phyloP scores from a whole-genome alignment of 2,113 vertebrate genomes.

The Genyomyrus donnyi region DNA sequence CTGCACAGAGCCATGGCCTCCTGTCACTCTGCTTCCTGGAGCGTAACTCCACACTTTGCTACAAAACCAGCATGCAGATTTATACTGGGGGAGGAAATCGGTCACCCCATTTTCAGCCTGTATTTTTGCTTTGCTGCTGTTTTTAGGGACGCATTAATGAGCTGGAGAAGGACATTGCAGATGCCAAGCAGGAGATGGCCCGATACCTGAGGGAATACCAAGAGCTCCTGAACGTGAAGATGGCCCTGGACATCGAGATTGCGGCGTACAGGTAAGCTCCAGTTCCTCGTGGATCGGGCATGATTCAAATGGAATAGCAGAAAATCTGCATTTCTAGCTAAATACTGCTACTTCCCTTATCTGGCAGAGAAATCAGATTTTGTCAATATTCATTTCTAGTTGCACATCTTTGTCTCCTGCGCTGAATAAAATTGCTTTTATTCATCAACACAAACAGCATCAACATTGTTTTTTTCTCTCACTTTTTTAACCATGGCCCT shows the following conservation, averaged over 20 bases:
- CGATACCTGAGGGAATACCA: slow-evolving; percentile 54
- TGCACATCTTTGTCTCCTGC: not conserved
- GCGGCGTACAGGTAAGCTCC: slow-evolving; percentile 61
- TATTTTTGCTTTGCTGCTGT: not conserved
- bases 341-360: not conserved
- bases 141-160: slow-evolving; percentile 52
- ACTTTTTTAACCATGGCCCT: not conserved
- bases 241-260: slow-evolving; percentile 71
- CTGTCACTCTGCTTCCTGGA: not conserved
- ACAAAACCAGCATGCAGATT: not conserved
- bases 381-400: not conserved
- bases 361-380: not conserved
- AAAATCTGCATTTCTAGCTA: not conserved
- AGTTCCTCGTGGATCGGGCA: not conserved
- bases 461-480: not conserved
- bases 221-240: slow-evolving; percentile 63
- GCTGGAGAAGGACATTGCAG: slow-evolving; percentile 63
- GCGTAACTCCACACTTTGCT: not conserved
- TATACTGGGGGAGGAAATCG: not conserved
- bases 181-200: slow-evolving; percentile 71
- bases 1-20: not conserved
- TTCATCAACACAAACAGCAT: not conserved
- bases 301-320: not conserved
- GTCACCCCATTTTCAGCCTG: not conserved
- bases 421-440: not conserved